Evolutionary conservation across 2,888 invertebrate genomes (phyloP), one percentile per base, ranked within the genome.

Genomic region (Cryptocephalus moraei): DNA sequence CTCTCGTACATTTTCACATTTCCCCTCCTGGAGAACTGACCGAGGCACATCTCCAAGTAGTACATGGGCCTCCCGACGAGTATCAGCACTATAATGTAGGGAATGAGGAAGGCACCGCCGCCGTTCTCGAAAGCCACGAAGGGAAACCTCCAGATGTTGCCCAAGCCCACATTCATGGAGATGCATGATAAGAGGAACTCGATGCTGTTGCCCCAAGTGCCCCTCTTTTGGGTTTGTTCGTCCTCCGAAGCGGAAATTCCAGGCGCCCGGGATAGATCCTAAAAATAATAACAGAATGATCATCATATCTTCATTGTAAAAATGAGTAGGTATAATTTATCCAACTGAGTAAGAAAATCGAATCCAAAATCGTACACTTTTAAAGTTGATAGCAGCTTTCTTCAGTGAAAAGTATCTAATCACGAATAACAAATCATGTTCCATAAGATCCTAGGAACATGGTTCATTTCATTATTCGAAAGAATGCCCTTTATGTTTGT

Each of bases 21-120:
- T 44, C 91, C 89, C 60, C 80, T 79, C 46, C 85, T 82, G 46
- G 82, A 81, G 62, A 90, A 91, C 66, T 91, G 91, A 8, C 91
- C 91, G 10, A 91, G 65, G 4, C 81, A 75, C 71, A 86, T 82
- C 70, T 91, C 91, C 60, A 91, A 70, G 63, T 86, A 89, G 66
- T 91, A 90, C 73, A 91, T 80, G 0, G 88, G 88, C 56, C 86
- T 81, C 40, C 87, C 87, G 51, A 83, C 75, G 43, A 83, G 60
- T 14, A 80, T 59, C n/a, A 84, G 65, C 1, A 82, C 77, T 41
- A 81, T 71, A 31, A 83, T 64, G 57, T 83, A 83, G 0, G 82
- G 82, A 49, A 82, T 79, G 14, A 82, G 66, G 57, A 82, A 82
- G 1, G 81, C 81, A 4, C 81, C 82, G 1, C 82, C 82, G 1